Percentiles rank a stretch among this genome's conserved stretches.
phyloP scores from a whole-genome alignment of 1,140 invertebrate genomes.

The Cherax destructor region DNA sequence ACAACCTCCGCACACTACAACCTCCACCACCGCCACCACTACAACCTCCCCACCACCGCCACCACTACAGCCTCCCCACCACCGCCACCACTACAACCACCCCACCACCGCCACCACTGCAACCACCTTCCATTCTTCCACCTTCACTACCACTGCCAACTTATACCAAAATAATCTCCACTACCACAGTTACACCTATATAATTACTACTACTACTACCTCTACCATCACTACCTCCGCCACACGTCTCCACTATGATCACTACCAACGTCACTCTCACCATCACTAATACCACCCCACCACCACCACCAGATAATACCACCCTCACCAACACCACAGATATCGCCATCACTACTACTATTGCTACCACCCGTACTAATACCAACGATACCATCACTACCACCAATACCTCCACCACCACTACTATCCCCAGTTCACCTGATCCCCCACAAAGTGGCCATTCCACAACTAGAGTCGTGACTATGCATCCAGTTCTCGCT shows the following conservation, averaged over 20 bases:
- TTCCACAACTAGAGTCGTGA: not conserved
- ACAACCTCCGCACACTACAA: not conserved
- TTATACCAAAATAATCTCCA: no score
- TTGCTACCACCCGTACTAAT: constrained; percentile 1
- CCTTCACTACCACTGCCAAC: not conserved
- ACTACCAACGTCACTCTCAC: not conserved
- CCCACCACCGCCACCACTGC: not conserved
- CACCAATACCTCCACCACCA: not conserved
- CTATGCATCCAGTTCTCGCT: constrained; percentile 19
- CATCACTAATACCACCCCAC: not conserved
- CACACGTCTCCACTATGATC: no score
- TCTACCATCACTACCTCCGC: not conserved
- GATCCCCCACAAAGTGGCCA: constrained; percentile 21
- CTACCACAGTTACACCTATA: no score
- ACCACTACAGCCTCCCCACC: not conserved
- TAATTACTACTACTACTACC: no score
- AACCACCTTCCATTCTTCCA: not conserved
- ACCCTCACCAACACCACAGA: not conserved
- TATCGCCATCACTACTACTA: not conserved
- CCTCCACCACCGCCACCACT: not conserved
- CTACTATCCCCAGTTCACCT: not conserved
- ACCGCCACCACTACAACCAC: no score
- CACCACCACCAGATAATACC: no score
- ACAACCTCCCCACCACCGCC: not conserved
- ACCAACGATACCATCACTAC: not conserved